phyloP scores from a whole-genome alignment of 2,797 vertebrate genomes.

The Babyrousa celebensis region DNA sequence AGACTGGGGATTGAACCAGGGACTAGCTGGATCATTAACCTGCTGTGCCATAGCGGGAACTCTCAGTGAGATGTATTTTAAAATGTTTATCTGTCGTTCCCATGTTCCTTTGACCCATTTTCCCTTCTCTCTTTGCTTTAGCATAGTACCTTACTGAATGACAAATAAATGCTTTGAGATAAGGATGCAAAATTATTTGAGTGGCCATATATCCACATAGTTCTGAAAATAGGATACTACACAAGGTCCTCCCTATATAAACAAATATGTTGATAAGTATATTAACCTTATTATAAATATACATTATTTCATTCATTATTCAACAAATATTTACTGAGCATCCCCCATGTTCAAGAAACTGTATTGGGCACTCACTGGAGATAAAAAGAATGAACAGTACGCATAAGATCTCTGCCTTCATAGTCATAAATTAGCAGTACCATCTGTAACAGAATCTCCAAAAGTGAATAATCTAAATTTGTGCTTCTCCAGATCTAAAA shows the following conservation, averaged over 20 bases:
- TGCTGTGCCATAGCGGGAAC: too few species aligned
- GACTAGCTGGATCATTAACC: too few species aligned
- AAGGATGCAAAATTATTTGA: neutral
- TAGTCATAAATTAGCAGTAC: neutral
- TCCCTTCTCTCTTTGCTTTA: neutral
- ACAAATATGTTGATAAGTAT: neutral
- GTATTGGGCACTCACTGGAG: neutral
- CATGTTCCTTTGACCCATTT: neutral
- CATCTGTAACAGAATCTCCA: slow-evolving; percentile 16
- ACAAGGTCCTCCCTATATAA: neutral
- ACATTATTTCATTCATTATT: slow-evolving; percentile 57
- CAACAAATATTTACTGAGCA: slow-evolving; percentile 6
- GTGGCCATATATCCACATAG: neutral
- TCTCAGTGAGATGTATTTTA: neutral
- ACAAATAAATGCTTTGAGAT: slow-evolving; percentile 49
- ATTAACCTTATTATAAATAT: slow-evolving; percentile 24
- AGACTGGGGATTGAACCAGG: too few species aligned
- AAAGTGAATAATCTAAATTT: neutral
- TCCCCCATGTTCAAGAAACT: neutral
- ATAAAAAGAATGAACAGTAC: slow-evolving; percentile 25
- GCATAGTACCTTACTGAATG: slow-evolving; percentile 24
- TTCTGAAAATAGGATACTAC: neutral
- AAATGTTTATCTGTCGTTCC: neutral
- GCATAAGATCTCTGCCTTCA: neutral
- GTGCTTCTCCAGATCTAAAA: slow-evolving; percentile 45